phyloP scores from a whole-genome alignment of 2,888 invertebrate species.

The Eupithecia abbreviata region DNA sequence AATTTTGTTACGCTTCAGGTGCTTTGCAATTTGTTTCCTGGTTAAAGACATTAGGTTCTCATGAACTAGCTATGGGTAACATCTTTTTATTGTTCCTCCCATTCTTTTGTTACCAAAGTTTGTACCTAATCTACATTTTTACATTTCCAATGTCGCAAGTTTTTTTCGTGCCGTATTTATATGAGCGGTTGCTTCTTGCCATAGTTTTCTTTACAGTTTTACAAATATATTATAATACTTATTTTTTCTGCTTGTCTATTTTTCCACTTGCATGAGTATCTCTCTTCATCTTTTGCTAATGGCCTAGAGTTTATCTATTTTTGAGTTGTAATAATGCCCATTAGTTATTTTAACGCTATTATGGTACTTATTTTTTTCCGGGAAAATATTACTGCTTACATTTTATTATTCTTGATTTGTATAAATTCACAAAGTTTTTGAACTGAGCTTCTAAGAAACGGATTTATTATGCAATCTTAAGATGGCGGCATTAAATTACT shows the following conservation, averaged over 20 bases:
- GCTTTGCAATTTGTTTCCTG: slow-evolving; percentile 51
- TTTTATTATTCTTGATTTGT: slow-evolving; percentile 18
- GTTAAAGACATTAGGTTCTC: slow-evolving; percentile 42
- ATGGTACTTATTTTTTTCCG: slow-evolving; percentile 42
- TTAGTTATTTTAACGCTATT: slow-evolving; percentile 66
- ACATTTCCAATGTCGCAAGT: slow-evolving; percentile 41
- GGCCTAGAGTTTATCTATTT: slow-evolving; percentile 58
- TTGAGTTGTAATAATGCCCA: slow-evolving; percentile 65
- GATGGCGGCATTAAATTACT: not conserved
- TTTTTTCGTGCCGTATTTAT: slow-evolving; percentile 55
- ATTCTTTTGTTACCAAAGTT: slow-evolving; percentile 43
- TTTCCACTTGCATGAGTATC: slow-evolving; percentile 43
- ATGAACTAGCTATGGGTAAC: slow-evolving; percentile 38
- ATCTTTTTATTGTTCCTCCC: slow-evolving; percentile 42
- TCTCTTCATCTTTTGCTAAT: slow-evolving; percentile 53
- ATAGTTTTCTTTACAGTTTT: slow-evolving; percentile 59
- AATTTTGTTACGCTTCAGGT: slow-evolving; percentile 71
- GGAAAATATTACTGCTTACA: slow-evolving; percentile 48
- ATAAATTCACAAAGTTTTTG: slow-evolving; percentile 10
- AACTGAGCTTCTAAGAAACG: not conserved
- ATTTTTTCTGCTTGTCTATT: slow-evolving; percentile 40
- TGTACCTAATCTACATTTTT: not conserved
- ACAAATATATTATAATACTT: not conserved
- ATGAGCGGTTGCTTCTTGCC: slow-evolving; percentile 53
- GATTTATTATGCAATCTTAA: not conserved